Percentiles rank a stretch among this genome's conserved stretches.
phyloP scores from a whole-genome alignment of 1,140 invertebrate genomes.

The Drosophila nannoptera region DNA sequence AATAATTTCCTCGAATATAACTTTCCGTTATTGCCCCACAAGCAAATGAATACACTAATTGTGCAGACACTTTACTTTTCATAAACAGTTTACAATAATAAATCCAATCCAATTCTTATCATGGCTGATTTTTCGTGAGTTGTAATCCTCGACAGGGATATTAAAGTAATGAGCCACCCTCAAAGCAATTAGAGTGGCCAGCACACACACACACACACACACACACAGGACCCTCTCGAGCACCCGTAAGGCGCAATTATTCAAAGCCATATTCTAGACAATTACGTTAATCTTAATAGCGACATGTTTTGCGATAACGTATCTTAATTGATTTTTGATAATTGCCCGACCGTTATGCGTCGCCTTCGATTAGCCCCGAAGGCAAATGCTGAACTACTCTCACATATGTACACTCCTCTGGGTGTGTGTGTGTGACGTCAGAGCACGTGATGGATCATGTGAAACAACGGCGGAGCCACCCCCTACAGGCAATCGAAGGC shows the following conservation, averaged over 20 bases:
- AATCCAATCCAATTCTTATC: not conserved
- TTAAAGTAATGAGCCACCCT: slow-evolving; percentile 10
- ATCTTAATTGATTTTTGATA: slow-evolving; percentile 73
- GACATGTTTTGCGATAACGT: slow-evolving; percentile 53
- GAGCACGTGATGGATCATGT: slow-evolving; percentile 75
- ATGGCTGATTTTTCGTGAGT: not conserved
- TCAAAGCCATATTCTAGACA: slow-evolving; percentile 51
- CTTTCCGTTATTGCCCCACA: not conserved
- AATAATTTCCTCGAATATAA: too few species aligned
- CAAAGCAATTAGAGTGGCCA: slow-evolving; percentile 17
- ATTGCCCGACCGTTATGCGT: slow-evolving; percentile 48
- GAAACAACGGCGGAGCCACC: slow-evolving; percentile 27
- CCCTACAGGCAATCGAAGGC: slow-evolving; percentile 31
- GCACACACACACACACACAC: not conserved
- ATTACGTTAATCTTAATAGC: slow-evolving; percentile 66
- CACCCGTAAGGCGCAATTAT: slow-evolving; percentile 27
- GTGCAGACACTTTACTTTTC: not conserved
- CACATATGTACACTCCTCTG: not conserved
- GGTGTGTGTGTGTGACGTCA: slow-evolving; percentile 50
- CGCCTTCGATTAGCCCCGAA: slow-evolving; percentile 36
- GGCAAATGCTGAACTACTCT: slow-evolving; percentile 39
- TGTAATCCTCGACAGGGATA: slow-evolving; percentile 10
- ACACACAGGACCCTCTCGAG: not conserved
- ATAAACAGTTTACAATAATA: not conserved
- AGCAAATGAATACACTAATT: not conserved